Evolutionary conservation across 2,888 invertebrate genomes (phyloP), one percentile per base, ranked within the genome.

Genomic region (Meliscaeva auricollis): DNA sequence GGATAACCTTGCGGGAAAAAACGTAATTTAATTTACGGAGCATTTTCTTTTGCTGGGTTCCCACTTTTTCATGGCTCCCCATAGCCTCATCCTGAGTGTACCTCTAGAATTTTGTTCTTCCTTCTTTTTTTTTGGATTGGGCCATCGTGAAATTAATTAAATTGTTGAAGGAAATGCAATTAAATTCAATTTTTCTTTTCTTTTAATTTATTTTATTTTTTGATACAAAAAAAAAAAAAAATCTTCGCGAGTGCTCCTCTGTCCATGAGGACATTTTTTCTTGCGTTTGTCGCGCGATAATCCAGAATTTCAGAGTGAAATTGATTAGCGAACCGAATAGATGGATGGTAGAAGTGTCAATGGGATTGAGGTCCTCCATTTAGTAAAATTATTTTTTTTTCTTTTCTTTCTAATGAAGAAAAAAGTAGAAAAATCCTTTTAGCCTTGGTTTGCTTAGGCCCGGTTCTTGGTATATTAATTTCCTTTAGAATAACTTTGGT

Each of bases 81-180:
- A 26, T 13, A 35, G 62, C 48, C 56, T 35, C 41, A 38, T 38
- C n/a, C 32, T 44, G 41, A 7, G 46, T n/a, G 70, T 30, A n/a
- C 9, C 26, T 32, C 46, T 74, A 79, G 56, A 70, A 64, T 80
- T 38, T 38, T 38, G 9, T 38, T 38, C 11, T 38, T 3, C 11
- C 11, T 38, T 13, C 3, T 11, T 38, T 38, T 38, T 38, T 38
- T 13, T 38, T 60, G 75, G 75, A 77, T 73, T 73, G 73, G 81
- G 58, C 72, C 72, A 64, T 64, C 66, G 73, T 81, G 81, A 77
- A 85, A 81, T 85, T 85, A 85, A 81, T 81, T 85, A 85, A 81
- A 85, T 85, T 85, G 85, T 77, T 72, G 56, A 50, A 81, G 76
- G 60, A 62, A 77, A 76, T 81, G 81, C 81, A 81, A 85, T 81